A percentile compares a stretch with the other conserved stretches of the same genome.
Conservation (phyloP, 2,888 invertebrate species). For the Sepioteuthis lessoniana region DNA sequence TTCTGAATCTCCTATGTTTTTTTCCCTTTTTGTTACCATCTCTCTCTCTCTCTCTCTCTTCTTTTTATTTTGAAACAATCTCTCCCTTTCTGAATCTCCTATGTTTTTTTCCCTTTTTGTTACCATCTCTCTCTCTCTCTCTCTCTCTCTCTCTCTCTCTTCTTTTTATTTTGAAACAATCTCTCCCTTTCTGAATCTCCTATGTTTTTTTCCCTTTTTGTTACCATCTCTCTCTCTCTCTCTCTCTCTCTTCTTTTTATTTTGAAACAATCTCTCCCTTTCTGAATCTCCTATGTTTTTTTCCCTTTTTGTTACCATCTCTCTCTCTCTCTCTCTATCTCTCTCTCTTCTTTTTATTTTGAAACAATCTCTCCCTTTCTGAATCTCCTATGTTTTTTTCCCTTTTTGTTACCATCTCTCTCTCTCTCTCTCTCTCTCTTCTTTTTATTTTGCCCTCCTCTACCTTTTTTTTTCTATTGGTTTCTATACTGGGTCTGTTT, state of each 20-base stretch:
- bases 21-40: background rate
- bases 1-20: background rate
- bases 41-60: background rate
- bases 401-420: background rate
- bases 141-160: background rate
- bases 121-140: background rate
- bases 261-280: background rate
- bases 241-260: background rate
- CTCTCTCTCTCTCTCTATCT: background rate
- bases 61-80: too few species aligned
- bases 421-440: background rate
- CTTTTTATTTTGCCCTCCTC: background rate
- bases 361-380: background rate
- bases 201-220: background rate
- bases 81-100: background rate
- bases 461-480: background rate
- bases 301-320: background rate
- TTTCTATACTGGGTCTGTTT: background rate
- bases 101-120: background rate
- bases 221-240: background rate
- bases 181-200: background rate
- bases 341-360: background rate
- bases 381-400: background rate
- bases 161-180: too few species aligned
- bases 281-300: background rate